Evolutionary conservation across 2,113 vertebrate species (phyloP).

Genomic region (Catharus bicknelli): DNA sequence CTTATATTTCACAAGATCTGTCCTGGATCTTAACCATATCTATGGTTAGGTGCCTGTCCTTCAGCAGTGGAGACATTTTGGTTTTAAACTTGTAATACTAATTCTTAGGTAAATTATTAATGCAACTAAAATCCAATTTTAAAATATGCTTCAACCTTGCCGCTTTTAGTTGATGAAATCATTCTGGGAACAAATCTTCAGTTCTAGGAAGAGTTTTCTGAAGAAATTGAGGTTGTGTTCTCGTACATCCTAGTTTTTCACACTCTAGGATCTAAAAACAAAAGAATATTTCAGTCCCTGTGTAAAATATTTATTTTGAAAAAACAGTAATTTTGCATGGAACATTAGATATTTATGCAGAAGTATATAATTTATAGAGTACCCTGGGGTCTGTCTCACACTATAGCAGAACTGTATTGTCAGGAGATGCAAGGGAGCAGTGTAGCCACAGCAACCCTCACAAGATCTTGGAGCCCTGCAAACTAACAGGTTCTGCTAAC

Average conservation of each 20-base stretch:
- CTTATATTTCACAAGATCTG: not conserved
- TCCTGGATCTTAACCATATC: not conserved
- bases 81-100: not conserved
- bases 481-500: not conserved
- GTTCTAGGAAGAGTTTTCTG: not conserved
- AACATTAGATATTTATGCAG: not conserved
- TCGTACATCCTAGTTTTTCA: not conserved
- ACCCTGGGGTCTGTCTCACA: not conserved
- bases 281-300: not conserved
- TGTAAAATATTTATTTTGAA: not conserved
- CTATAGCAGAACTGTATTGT: not conserved
- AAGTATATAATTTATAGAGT: not conserved
- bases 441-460: not conserved
- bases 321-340: not conserved
- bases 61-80: not conserved
- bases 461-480: not conserved
- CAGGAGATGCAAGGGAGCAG: not conserved
- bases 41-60: not conserved
- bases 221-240: not conserved
- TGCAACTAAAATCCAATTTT: not conserved
- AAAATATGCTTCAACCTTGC: not conserved
- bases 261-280: not conserved
- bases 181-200: not conserved
- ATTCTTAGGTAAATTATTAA: not conserved
- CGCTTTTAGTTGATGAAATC: not conserved